These are phyloP conservation scores for Phragmatobia fuliginosa DNA, from an alignment of 2,888 invertebrate genomes.

Conservation along the genomic window DNA sequence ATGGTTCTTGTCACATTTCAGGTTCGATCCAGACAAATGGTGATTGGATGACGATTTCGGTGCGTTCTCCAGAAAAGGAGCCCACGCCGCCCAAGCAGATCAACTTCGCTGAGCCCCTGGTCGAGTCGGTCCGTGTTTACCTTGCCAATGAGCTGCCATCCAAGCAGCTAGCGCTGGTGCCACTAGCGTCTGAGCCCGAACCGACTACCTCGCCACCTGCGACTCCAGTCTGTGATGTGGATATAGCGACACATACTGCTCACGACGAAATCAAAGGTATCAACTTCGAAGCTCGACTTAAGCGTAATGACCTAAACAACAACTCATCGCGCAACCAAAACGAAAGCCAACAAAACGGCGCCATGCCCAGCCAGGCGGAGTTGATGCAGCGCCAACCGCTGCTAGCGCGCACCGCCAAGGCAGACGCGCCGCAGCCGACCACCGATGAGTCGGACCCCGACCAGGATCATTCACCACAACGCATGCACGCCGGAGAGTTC, in stretches of 20 bases:
- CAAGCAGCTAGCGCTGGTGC: conserved; percentile 71
- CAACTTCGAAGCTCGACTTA: conserved; percentile 79
- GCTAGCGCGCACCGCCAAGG: conserved; percentile 77
- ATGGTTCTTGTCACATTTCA: conserved; percentile 64
- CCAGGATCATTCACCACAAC: conserved; percentile 77
- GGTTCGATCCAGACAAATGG: conserved; percentile 80
- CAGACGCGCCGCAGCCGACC: conserved; percentile 73
- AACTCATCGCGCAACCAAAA: conserved; percentile 71
- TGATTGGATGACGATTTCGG: conserved; percentile 86
- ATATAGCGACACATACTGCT: conserved; percentile 76
- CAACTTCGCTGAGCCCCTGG: conserved; percentile 79
- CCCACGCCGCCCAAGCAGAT: conserved; percentile 77
- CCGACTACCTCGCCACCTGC: conserved; percentile 42
- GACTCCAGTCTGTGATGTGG: conserved; percentile 71
- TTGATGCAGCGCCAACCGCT: conserved; percentile 85
- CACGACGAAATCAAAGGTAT: conserved; percentile 81
- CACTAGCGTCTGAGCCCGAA: conserved; percentile 54
- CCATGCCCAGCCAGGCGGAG: conserved; percentile 83
- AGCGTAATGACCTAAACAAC: conserved; percentile 85
- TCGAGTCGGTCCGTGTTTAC: conserved; percentile 82
- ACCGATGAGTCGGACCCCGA: conserved; percentile 83
- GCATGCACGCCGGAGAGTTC: conserved; percentile 75
- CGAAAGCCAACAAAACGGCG: conserved; percentile 50
- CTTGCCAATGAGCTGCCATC: conserved; percentile 77
- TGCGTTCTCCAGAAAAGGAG: conserved; percentile 77